Evolutionary conservation across 2,888 invertebrate genomes (phyloP), one percentile per base, ranked within the genome.

Genomic region (Leucophora obtusa): DNA sequence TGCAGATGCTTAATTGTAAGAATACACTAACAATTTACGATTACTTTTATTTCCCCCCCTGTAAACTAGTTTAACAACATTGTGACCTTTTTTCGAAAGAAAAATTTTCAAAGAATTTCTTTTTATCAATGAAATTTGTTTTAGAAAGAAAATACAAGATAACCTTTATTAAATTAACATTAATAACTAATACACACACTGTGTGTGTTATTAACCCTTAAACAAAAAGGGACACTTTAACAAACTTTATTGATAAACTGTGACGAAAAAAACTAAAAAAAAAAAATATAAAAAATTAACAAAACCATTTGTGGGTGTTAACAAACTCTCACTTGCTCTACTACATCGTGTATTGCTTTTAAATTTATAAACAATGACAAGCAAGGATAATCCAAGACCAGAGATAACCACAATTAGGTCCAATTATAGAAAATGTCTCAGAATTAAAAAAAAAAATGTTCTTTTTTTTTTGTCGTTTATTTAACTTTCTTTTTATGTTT

Each of bases 141-240:
- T 28, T 33, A 63, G 15, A 66, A 66, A 43, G 21, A 43, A 62
- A 65, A 53, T 35, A 35, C 65, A 11, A 38, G 28, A 28, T 33
- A 6, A 17, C n/a, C 14, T 33, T 62, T 60, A 73, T 79, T 79
- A 79, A 74, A 65, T 54, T 65, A 51, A 24, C 73, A 63, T 74
- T 70, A 79, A 65, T 60, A 65, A 14, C 65, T 38, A 43, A 54
- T 33, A 69, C 9, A 43, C 17, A 50, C 15, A 3, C 28, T 1
- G 28, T 28, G 11, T 65, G 2, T 47, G n/a, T n/a, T n/a, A n/a
- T n/a, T 6, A 47, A 47, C 43, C 33, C 24, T 6, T 18, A n/a
- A 3, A 47, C 1, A 24, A 10, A 8, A 66, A 66, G 38, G 17
- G n/a, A n/a, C 35, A 17, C 17, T 38, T 51, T 5, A 47, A 4